phyloP scores from a whole-genome alignment of 2,113 vertebrate species.

The Octodon degus region DNA sequence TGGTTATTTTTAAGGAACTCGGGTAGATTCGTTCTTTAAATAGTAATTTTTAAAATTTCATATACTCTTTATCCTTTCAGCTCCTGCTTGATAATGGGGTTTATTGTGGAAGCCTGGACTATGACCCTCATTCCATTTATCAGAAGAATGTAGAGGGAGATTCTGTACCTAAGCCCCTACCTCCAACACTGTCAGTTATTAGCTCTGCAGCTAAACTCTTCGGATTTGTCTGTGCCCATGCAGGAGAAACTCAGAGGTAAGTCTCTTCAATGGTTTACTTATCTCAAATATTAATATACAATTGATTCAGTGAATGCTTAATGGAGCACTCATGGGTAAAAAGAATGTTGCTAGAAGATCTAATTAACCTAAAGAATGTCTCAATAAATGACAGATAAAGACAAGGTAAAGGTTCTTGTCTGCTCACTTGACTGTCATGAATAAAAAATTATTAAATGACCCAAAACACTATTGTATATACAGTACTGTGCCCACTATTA shows the following conservation, averaged over 20 bases:
- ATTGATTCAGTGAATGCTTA: neutral
- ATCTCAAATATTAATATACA: neutral
- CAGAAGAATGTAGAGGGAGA: conserved; percentile 84
- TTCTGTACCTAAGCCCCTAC: conserved; percentile 90
- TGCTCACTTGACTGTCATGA: conserved; percentile 44
- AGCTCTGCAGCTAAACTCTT: conserved; percentile 90
- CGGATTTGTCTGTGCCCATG: conserved; percentile 90
- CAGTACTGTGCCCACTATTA: neutral
- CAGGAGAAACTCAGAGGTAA: conserved; percentile 93
- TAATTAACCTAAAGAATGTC: neutral
- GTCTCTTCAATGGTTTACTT: conserved; percentile 13
- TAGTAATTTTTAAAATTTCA: conserved; percentile 10
- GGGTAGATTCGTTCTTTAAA: neutral
- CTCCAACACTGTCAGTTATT: conserved; percentile 87
- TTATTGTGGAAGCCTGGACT: conserved; percentile 91
- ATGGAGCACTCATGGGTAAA: neutral
- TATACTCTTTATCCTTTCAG: conserved; percentile 75
- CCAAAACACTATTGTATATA: neutral
- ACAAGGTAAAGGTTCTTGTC: conserved; percentile 10
- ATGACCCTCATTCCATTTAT: conserved; percentile 92
- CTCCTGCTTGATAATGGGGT: conserved; percentile 89
- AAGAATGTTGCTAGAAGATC: neutral
- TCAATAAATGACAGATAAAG: neutral
- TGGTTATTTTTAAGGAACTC: conserved; percentile 11
- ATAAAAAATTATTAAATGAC: conserved; percentile 23